Percentiles rank a stretch among this genome's conserved stretches.
phyloP scores from a whole-genome alignment of 2,113 vertebrate genomes.

The Taurulus bubalis region DNA sequence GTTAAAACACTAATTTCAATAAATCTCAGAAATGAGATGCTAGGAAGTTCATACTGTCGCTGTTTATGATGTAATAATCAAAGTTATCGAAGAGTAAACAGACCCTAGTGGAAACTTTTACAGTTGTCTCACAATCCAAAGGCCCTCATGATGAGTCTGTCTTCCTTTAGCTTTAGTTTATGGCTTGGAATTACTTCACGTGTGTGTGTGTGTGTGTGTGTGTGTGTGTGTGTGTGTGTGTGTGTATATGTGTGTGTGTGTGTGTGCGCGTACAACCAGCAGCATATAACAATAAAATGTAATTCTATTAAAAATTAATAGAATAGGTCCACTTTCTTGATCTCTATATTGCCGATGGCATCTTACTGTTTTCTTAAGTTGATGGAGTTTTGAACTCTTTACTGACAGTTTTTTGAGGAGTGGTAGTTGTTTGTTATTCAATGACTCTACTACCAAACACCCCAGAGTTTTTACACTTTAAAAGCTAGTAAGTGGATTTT shows the following conservation, averaged over 20 bases:
- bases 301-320: not conserved
- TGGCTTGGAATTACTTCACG: not conserved
- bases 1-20: slow-evolving; percentile 15
- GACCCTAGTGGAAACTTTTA: slow-evolving; percentile 17
- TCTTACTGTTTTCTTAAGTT: too few species aligned
- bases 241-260: not conserved
- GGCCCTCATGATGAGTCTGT: not conserved
- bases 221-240: not conserved
- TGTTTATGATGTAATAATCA: slow-evolving; percentile 19
- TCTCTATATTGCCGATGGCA: too few species aligned
- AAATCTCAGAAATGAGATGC: not conserved
- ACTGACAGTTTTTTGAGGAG: too few species aligned
- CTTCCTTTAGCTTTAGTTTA: not conserved
- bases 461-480: not conserved
- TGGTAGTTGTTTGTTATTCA: too few species aligned
- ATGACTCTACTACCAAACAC: not conserved
- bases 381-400: too few species aligned
- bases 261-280: not conserved
- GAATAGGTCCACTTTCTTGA: too few species aligned
- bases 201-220: not conserved
- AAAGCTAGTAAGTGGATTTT: not conserved
- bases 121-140: not conserved
- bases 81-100: slow-evolving; percentile 14
- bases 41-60: slow-evolving; percentile 3
- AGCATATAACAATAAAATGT: too few species aligned